Evolutionary conservation across 1,140 invertebrate genomes (phyloP).

Genomic region (Thaumatotibia leucotreta): DNA sequence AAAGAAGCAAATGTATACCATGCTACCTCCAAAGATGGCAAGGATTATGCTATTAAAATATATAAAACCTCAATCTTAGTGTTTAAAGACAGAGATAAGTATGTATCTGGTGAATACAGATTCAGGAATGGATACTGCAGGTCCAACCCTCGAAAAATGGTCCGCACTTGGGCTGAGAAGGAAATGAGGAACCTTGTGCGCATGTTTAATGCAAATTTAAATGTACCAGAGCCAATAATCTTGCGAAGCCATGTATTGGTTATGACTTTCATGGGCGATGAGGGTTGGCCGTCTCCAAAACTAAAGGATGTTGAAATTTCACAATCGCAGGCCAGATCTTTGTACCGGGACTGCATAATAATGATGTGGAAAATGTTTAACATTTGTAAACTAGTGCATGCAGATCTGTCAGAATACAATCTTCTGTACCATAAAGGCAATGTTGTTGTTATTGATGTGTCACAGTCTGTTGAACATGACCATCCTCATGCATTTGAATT

Average conservation of each 20-base stretch:
- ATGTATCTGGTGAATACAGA: conserved; percentile 96
- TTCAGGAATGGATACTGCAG: conserved; percentile 96
- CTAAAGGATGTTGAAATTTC: conserved; percentile 87
- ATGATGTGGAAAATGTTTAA: conserved; percentile 97
- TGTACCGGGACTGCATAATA: conserved; percentile 94
- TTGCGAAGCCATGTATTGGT: conserved; percentile 93
- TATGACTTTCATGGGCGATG: conserved; percentile 95
- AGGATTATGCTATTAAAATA: conserved; percentile 94
- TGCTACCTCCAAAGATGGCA: conserved; percentile 84
- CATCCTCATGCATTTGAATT: conserved; percentile 97
- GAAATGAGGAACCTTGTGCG: conserved; percentile 96
- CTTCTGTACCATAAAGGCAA: conserved; percentile 90
- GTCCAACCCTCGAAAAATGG: conserved; percentile 98
- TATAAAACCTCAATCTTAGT: conserved; percentile 98
- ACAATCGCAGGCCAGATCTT: conserved; percentile 80
- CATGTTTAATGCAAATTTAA: conserved; percentile 86
- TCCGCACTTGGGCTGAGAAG: conserved; percentile 98
- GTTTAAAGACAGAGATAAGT: conserved; percentile 98
- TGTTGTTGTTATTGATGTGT: conserved; percentile 97
- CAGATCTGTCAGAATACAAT: conserved; percentile 98
- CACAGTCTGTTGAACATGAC: conserved; percentile 98
- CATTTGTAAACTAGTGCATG: conserved; percentile 95
- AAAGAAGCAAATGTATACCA: conserved; percentile 99
- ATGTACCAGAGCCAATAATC: conserved; percentile 91
- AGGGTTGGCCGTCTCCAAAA: conserved; percentile 94